These are phyloP conservation scores for Thunnus albacares DNA, from an alignment of 2,797 vertebrate species.

Conservation along the genomic window DNA sequence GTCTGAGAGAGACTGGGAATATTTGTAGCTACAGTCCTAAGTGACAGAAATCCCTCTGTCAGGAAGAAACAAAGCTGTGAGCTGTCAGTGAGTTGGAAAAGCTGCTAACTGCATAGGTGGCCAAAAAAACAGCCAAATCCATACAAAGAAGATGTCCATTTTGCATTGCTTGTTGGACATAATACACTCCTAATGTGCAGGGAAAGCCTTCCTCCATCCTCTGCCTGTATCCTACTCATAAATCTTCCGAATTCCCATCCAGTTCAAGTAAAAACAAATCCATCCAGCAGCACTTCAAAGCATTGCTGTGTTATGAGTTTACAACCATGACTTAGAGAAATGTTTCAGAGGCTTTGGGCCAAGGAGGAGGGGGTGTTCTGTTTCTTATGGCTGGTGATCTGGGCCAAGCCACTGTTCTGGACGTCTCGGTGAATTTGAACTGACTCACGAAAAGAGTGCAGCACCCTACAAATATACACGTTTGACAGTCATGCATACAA, in stretches of 20 bases:
- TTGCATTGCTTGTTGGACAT: slow-evolving; percentile 41
- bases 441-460: slow-evolving; percentile 39
- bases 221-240: slow-evolving; percentile 57
- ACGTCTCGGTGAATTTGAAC: slow-evolving; percentile 50
- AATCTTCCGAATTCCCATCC: slow-evolving; percentile 64
- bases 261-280: slow-evolving; percentile 74
- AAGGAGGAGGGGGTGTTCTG: slow-evolving; percentile 33
- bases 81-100: slow-evolving; percentile 56
- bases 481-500: slow-evolving; percentile 51
- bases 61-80: slow-evolving; percentile 50
- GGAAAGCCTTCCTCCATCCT: slow-evolving; percentile 48
- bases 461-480: slow-evolving; percentile 47
- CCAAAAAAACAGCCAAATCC: slow-evolving; percentile 52
- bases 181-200: slow-evolving; percentile 49
- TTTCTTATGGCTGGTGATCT: slow-evolving; percentile 51
- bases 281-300: slow-evolving; percentile 77
- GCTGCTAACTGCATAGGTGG: slow-evolving; percentile 32
- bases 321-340: slow-evolving; percentile 74
- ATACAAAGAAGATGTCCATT: slow-evolving; percentile 60
- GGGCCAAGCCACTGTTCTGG: slow-evolving; percentile 78
- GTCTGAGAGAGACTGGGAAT: slow-evolving; percentile 45
- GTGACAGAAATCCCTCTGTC: slow-evolving; percentile 59
- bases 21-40: slow-evolving; percentile 25
- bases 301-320: slow-evolving; percentile 73
- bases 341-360: slow-evolving; percentile 67